Evolutionary conservation across 1,140 invertebrate species (phyloP), one percentile per base, ranked within the genome.

Genomic region (Pteromalus puparum): DNA sequence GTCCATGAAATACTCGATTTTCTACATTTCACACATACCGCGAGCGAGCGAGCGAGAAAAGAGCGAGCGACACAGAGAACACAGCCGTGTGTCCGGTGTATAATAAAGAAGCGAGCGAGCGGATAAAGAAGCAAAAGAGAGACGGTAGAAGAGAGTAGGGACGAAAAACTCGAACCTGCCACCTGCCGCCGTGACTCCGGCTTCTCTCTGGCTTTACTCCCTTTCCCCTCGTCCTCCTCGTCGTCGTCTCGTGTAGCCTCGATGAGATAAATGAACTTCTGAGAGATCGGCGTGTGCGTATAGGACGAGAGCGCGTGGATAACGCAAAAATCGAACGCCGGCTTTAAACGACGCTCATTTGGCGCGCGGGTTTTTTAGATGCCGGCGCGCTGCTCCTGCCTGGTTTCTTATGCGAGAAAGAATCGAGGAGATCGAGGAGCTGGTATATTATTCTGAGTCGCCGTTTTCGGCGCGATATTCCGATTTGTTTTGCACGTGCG

Each of bases 121-220:
- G 53, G 21, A 42, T 42, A 42, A 42, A 42, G 38, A 7, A 42
- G 38, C 38, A 42, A 42, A 42, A 42, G 38, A 42, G 38, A 42
- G 4, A 34, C 30, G 30, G 30, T 34, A 5, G 30, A 34, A 34
- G 38, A 42, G 38, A 42, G 46, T 26, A 9, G 65, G 75, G 28
- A 81, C 53, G 65, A 81, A 85, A 85, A 85, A 85, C 73, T 85
- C 84, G 84, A 85, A 85, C 79, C 84, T 81, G 84, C 84, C 79
- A 85, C 84, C 84, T 85, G 84, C 79, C 42, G 21, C 46, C 61
- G 28, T 21, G 73, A 46, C 38, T 76, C 38, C 38, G 42, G 74
- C 26, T 48, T 34, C 72, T 34, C 21, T 76, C 42, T 61, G 42
- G 9, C 42, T 46, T 4, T n/a, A 61, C 75, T 18, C 30, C 30